phyloP scores from a whole-genome alignment of 2,888 invertebrate species.

The Acanthacorydalis orientalis region DNA sequence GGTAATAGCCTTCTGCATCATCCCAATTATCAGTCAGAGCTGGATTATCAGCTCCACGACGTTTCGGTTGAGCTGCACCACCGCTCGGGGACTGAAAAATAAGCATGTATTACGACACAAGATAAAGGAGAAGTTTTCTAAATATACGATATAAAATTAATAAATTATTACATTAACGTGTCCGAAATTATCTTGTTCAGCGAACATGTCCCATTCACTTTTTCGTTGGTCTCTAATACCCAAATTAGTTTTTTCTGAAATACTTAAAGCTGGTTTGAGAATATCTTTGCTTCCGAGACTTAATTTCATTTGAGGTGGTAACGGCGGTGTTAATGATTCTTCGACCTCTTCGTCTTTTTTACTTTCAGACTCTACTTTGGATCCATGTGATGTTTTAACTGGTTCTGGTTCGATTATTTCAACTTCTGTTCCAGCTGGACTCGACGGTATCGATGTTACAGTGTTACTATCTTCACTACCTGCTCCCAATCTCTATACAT shows the following conservation, averaged over 20 bases:
- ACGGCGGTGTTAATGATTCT: constrained; percentile 25
- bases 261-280: constrained; percentile 14
- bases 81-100: constrained; percentile 46
- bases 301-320: constrained; percentile 20
- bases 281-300: constrained; percentile 14
- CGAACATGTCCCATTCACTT: constrained; percentile 83
- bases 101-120: too few relatives aligned
- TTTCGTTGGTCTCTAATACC: constrained; percentile 25
- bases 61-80: constrained; percentile 29
- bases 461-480: constrained; percentile 38
- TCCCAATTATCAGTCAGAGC: constrained; percentile 98
- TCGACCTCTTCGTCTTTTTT: constrained; percentile 11
- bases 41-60: constrained; percentile 59
- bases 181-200: constrained; percentile 75
- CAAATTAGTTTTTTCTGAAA: constrained; percentile 7
- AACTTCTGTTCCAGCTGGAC: constrained; percentile 6
- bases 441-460: constrained; percentile 17
- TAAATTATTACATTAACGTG: constrained; percentile 48
- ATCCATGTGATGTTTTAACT: constrained; percentile 6
- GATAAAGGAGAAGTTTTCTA: too few relatives aligned
- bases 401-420: constrained; percentile 9
- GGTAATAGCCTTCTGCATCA: constrained; percentile 97
- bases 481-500: constrained; percentile 33
- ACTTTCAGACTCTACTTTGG: neutral
- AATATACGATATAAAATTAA: too few relatives aligned